A percentile compares a stretch with the other conserved stretches of the same genome.
These are phyloP conservation scores for Oceanodroma leucorhoa DNA, from an alignment of 2,797 vertebrate species.

Conservation along the genomic window DNA sequence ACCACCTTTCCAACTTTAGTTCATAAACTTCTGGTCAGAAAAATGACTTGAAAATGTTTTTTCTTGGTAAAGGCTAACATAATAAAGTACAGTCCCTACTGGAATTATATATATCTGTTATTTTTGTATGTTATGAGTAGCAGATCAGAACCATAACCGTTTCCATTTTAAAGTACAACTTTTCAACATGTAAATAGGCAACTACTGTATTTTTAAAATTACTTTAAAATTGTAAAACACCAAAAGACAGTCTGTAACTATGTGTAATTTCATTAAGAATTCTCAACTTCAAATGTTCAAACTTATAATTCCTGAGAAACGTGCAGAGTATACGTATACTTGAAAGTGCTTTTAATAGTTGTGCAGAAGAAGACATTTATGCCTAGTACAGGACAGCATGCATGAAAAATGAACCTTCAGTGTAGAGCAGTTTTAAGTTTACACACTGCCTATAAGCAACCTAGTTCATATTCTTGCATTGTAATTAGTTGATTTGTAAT, in stretches of 20 bases:
- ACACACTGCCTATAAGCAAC: not conserved
- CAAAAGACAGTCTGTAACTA: not conserved
- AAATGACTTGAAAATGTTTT: slow-evolving; percentile 3
- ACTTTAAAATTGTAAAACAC: not conserved
- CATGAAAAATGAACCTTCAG: not conserved
- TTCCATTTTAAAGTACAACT: slow-evolving; percentile 12
- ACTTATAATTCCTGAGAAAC: not conserved
- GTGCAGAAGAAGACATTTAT: not conserved
- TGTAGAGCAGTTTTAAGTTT: not conserved
- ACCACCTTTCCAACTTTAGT: not conserved
- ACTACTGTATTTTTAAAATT: not conserved
- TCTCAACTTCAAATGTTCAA: not conserved
- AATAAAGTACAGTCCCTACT: not conserved
- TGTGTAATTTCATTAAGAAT: not conserved
- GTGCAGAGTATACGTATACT: not conserved
- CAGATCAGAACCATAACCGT: not conserved
- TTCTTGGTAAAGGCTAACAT: not conserved
- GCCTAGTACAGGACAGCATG: not conserved
- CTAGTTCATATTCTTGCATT: not conserved
- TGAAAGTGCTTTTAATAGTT: not conserved
- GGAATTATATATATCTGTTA: not conserved
- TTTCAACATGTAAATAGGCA: not conserved
- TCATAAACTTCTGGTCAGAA: not conserved
- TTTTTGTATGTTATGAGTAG: slow-evolving; percentile 6
- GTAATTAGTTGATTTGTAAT: not conserved